phyloP scores from a whole-genome alignment of 2,888 invertebrate genomes.

The Gerosis bhagava region DNA sequence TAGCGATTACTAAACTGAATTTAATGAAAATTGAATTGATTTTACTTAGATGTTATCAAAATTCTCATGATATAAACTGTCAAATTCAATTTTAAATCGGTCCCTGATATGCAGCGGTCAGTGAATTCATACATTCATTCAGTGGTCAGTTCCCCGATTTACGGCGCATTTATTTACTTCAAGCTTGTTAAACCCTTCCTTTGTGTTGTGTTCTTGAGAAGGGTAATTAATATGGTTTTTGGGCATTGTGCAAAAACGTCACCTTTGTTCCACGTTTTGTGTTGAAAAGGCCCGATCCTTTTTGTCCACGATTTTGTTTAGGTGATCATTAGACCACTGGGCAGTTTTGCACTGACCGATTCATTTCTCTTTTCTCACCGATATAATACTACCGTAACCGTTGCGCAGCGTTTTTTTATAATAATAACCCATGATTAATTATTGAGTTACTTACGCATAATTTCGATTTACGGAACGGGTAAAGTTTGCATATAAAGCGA shows the following conservation, averaged over 20 bases:
- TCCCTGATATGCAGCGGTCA: constrained; percentile 44
- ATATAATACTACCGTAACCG: constrained; percentile 46
- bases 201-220: constrained; percentile 59
- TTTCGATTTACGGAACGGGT: neutral
- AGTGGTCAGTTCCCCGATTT: constrained; percentile 64
- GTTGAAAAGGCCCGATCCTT: constrained; percentile 42
- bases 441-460: constrained; percentile 10
- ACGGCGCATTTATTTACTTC: constrained; percentile 72
- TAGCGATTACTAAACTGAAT: no score
- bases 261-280: constrained; percentile 61
- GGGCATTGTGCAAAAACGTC: constrained; percentile 69
- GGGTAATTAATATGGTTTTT: constrained; percentile 79
- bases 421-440: constrained; percentile 15
- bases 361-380: constrained; percentile 69
- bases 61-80: constrained; percentile 37
- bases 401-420: constrained; percentile 42
- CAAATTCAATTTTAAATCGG: constrained; percentile 57
- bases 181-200: constrained; percentile 76
- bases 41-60: constrained; percentile 12
- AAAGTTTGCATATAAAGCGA: neutral
- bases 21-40: no score
- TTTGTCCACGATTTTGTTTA: constrained; percentile 63
- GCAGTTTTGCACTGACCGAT: constrained; percentile 70
- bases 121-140: constrained; percentile 43
- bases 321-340: constrained; percentile 74